Evolutionary conservation across 2,888 invertebrate species (phyloP).

Genomic region (Heliconius cydno): DNA sequence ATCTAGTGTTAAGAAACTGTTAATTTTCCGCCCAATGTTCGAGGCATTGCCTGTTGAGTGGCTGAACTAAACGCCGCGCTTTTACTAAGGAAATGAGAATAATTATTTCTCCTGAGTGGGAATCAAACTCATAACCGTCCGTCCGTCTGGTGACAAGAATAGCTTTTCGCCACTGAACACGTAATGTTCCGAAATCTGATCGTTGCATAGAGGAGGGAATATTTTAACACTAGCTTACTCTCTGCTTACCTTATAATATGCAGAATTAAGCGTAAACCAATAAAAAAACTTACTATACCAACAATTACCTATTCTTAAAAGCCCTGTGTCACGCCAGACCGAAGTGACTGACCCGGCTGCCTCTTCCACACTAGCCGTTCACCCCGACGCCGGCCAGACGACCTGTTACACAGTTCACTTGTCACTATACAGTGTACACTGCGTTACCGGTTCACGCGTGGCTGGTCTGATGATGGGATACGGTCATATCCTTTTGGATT

Average conservation of each 20-base stretch:
- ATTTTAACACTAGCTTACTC: too few species aligned
- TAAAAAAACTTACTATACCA: not conserved
- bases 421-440: slow-evolving; percentile 43
- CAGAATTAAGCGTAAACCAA: not conserved
- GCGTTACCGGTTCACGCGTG: slow-evolving; percentile 37
- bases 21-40: too few species aligned
- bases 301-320: not conserved
- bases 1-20: too few species aligned
- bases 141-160: too few species aligned
- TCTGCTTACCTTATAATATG: not conserved
- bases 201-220: not conserved
- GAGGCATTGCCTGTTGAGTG: too few species aligned
- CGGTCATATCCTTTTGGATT: not conserved
- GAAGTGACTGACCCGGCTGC: slow-evolving; percentile 70
- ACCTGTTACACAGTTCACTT: slow-evolving; percentile 75
- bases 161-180: too few species aligned
- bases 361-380: slow-evolving; percentile 70
- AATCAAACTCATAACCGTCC: too few species aligned
- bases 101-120: too few species aligned
- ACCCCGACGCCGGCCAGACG: slow-evolving; percentile 73
- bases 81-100: too few species aligned
- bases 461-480: not conserved
- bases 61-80: too few species aligned
- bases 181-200: too few species aligned
- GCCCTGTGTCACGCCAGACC: slow-evolving; percentile 53